Evolutionary conservation across 2,888 invertebrate species (phyloP), one percentile per base, ranked within the genome.

Genomic region (Cantharis rustica): DNA sequence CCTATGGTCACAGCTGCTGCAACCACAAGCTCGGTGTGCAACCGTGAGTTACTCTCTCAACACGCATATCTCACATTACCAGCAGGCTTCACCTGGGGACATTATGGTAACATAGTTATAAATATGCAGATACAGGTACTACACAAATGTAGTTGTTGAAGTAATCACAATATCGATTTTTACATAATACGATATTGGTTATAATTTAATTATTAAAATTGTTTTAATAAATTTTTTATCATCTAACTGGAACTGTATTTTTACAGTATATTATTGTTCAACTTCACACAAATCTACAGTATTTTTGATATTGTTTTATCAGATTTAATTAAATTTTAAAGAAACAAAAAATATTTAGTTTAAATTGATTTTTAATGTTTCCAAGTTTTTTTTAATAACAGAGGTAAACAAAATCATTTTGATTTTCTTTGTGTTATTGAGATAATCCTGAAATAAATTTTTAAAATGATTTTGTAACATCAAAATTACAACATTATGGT

Each of bases 1-100:
- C 84, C 85, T 77, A 82, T 82, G 84, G 83, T 81, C 84, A 80
- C 84, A 84, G 83, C 81, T 84, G 84, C 80, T 79, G 76, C 78
- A 77, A 79, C 84, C 83, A 79, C 84, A 82, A 80, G 70, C 72
- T 77, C 77, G 72, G 77, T 74, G 75, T 78, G 75, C 78, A 78
- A 75, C 78, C 73, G 73, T 75, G 75, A 78, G 78, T 47, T 75
- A 75, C 75, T 73, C 75, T 78, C 78, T 78, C 78, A 78, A 75
- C 75, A 78, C 78, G 78, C 78, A 75, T 78, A 75, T 75, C 78
- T 78, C 78, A 78, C 73, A 75, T 78, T 78, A 78, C 78, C 73
- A 75, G 26, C 78, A 78, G 72, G 69, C 69, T 66, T 78, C 78
- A 78, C 78, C 78, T 75, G 78, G 78, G 73, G 71, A 72, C 72